Conservation (phyloP, 2,113 vertebrate species). For the Malaclemys terrapin region DNA sequence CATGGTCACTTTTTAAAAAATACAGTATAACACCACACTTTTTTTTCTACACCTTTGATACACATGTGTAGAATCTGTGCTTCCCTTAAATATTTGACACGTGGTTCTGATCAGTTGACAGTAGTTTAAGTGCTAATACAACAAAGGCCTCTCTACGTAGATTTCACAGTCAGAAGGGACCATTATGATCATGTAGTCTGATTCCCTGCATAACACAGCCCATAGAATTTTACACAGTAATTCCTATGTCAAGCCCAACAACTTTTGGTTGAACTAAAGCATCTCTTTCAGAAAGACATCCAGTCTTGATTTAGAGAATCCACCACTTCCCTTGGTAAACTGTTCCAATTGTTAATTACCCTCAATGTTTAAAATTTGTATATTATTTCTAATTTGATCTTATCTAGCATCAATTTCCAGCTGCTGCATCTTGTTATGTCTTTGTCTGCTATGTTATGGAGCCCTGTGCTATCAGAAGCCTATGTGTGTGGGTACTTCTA, state of each 20-base stretch:
- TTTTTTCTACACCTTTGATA: neutral
- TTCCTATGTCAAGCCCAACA: neutral
- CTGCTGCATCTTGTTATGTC: no score
- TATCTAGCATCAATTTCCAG: neutral
- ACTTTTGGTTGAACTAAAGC: neutral
- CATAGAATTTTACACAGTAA: neutral
- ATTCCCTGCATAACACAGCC: neutral
- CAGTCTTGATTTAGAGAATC: neutral
- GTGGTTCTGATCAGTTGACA: neutral
- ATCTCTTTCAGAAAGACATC: neutral
- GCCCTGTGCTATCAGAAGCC: neutral
- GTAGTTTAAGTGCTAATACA: neutral
- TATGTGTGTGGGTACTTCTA: neutral
- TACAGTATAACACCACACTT: neutral
- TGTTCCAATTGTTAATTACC: neutral
- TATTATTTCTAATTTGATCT: neutral
- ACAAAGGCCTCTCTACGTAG: neutral
- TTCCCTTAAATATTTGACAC: neutral
- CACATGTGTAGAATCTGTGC: neutral
- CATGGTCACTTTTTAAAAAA: neutral
- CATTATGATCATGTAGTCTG: neutral
- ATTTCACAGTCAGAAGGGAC: neutral
- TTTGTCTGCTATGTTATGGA: neutral
- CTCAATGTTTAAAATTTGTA: neutral
- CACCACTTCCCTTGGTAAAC: neutral